Evolutionary conservation across 1,140 invertebrate genomes (phyloP).

Genomic region (Orius insidiosus): DNA sequence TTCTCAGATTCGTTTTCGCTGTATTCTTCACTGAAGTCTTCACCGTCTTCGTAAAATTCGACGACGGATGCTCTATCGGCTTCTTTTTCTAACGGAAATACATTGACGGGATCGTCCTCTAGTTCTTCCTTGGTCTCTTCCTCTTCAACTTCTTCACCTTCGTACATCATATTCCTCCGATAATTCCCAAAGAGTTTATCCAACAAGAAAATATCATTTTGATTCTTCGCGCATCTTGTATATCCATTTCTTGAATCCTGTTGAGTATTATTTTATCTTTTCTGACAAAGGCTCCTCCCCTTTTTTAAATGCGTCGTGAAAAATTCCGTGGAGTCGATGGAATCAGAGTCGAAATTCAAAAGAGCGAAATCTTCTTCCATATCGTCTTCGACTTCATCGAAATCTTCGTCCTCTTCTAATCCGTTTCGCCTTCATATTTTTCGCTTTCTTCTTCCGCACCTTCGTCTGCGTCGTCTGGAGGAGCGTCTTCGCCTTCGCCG

Average conservation of each 20-base stretch:
- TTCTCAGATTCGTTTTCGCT: background rate
- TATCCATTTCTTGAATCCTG: no score
- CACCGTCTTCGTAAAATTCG: background rate
- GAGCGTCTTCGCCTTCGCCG: background rate
- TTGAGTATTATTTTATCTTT: no score
- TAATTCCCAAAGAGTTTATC: no score
- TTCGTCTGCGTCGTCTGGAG: background rate
- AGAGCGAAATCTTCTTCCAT: no score
- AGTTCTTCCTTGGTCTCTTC: background rate
- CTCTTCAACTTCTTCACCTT: background rate
- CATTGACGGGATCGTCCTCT: background rate
- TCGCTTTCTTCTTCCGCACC: background rate
- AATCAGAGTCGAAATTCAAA: no score
- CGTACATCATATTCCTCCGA: background rate
- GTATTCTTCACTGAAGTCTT: background rate
- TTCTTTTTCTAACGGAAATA: background rate
- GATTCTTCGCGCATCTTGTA: no score
- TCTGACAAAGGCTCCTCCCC: background rate
- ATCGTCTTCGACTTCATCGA: background rate
- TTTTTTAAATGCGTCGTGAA: background rate
- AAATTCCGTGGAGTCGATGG: no score
- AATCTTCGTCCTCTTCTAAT: background rate
- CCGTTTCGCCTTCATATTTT: background rate
- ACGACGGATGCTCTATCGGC: background rate
- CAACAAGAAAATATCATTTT: no score